These are phyloP conservation scores for Baccha elongata DNA, from an alignment of 2,888 invertebrate species.

Conservation along the genomic window DNA sequence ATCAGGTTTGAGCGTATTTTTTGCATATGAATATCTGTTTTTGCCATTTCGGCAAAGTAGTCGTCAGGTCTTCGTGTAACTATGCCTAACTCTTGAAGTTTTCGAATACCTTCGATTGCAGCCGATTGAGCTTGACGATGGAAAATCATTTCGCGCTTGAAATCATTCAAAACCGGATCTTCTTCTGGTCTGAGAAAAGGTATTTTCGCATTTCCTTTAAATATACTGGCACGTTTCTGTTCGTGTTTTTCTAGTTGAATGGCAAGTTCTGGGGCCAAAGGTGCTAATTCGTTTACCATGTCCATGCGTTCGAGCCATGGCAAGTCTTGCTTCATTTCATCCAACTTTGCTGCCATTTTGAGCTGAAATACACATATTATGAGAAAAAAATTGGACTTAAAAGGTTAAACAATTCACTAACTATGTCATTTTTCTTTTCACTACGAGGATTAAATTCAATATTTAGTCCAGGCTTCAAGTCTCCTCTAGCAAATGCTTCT, in stretches of 20 bases:
- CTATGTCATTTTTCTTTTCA: constrained; percentile 88
- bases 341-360: constrained; percentile 86
- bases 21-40: constrained; percentile 98
- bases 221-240: constrained; percentile 86
- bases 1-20: constrained; percentile 93
- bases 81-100: constrained; percentile 89
- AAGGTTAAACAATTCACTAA: too few species aligned
- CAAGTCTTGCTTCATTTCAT: constrained; percentile 87
- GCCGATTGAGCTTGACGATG: constrained; percentile 94
- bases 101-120: constrained; percentile 90
- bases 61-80: constrained; percentile 95
- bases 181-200: constrained; percentile 86
- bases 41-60: constrained; percentile 99
- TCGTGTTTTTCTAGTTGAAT: constrained; percentile 90
- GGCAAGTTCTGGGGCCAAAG: constrained; percentile 92
- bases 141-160: constrained; percentile 94
- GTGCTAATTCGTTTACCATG: constrained; percentile 89
- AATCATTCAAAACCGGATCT: constrained; percentile 94
- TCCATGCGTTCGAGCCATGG: constrained; percentile 95
- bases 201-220: constrained; percentile 88
- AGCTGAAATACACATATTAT: constrained; percentile 71
- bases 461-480: constrained; percentile 93
- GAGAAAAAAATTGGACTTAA: too few species aligned
- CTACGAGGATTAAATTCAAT: constrained; percentile 85
- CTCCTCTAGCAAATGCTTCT: constrained; percentile 93